Conservation (phyloP, 2,797 vertebrate species). For the Psittacula echo region DNA sequence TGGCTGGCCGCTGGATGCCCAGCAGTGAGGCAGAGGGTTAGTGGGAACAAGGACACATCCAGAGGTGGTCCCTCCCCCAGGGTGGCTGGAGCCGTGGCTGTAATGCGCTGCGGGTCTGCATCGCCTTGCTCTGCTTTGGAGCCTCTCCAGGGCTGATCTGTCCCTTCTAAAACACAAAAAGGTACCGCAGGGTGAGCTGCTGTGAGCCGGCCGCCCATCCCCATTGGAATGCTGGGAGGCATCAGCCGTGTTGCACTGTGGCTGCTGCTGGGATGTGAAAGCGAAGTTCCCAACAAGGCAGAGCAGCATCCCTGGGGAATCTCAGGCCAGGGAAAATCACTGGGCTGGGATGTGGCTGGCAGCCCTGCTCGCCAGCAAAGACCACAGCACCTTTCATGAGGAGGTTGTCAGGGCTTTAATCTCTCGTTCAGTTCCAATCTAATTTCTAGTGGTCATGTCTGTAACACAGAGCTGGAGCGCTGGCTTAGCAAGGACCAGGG, state of each 20-base stretch:
- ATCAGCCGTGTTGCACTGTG: fast-evolving
- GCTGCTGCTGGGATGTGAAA: not conserved
- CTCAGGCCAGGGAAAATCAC: not conserved
- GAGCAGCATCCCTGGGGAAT: not conserved
- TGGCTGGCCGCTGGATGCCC: not conserved
- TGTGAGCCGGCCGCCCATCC: not conserved
- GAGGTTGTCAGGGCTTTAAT: not conserved
- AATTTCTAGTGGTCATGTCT: constrained; percentile 19
- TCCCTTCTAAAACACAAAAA: not conserved
- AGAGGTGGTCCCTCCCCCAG: not conserved
- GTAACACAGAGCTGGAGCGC: not conserved
- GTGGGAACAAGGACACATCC: not conserved
- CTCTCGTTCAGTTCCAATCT: not conserved
- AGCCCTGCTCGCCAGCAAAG: not conserved
- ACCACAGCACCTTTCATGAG: not conserved
- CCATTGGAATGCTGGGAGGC: fast-evolving
- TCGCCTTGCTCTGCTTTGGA: not conserved
- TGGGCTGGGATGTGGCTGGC: not conserved
- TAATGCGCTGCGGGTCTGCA: not conserved
- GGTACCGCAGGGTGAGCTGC: not conserved
- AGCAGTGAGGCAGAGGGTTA: not conserved
- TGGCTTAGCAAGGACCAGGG: not conserved
- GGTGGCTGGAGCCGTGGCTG: not conserved
- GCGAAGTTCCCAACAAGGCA: not conserved
- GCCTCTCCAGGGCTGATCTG: not conserved